Percentiles rank a stretch among this genome's conserved stretches.
phyloP scores from a whole-genome alignment of 2,888 invertebrate species.

The Campopleginae sp. region DNA sequence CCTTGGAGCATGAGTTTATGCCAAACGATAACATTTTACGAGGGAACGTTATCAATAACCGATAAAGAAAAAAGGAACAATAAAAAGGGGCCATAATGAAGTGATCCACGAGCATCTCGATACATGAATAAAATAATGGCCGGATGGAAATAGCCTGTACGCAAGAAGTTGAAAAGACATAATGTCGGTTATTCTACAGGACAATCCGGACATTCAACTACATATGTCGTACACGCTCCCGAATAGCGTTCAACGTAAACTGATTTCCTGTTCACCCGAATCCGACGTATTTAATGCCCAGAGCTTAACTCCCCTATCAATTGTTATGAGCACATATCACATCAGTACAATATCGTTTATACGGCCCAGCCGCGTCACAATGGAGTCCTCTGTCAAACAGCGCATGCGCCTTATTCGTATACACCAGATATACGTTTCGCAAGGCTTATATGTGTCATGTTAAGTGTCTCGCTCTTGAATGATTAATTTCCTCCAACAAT shows the following conservation, averaged over 20 bases:
- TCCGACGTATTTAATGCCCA: conserved; percentile 57
- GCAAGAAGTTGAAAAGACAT: conserved; percentile 16
- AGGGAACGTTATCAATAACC: conserved; percentile 19
- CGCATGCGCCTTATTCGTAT: conserved; percentile 38
- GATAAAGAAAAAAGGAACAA: background rate
- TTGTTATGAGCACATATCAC: conserved; percentile 37
- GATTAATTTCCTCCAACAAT: conserved; percentile 54
- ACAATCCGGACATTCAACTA: background rate
- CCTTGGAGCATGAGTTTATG: background rate
- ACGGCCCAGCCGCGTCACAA: background rate
- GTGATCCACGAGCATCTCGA: background rate
- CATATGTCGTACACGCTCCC: conserved; percentile 9
- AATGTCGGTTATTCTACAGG: background rate
- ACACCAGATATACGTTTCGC: conserved; percentile 55
- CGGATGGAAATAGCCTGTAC: conserved; percentile 8
- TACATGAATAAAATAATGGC: conserved; percentile 1
- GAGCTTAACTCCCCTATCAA: conserved; percentile 53
- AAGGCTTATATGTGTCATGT: conserved; percentile 55
- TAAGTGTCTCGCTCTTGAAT: conserved; percentile 48
- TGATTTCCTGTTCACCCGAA: conserved; percentile 21
- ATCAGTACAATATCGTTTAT: conserved; percentile 39
- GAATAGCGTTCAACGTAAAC: conserved; percentile 14
- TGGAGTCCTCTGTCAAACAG: background rate
- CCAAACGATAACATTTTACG: conserved; percentile 16
- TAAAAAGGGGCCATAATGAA: conserved; percentile 7